Conservation (phyloP, 2,113 vertebrate genomes). For the Onychostruthus taczanowskii region DNA sequence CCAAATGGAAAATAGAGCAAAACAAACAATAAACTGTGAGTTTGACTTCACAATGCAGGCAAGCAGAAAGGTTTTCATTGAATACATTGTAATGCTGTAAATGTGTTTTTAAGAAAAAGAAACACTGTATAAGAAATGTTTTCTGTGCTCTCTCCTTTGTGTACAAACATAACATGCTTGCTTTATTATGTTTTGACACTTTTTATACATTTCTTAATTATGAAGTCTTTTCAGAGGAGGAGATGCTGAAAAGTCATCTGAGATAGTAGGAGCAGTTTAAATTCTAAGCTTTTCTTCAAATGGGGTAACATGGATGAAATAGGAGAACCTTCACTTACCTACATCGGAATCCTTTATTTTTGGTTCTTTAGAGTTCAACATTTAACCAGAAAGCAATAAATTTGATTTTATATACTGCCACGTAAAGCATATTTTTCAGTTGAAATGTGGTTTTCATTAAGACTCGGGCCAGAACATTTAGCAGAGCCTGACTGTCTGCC, state of each 20-base stretch:
- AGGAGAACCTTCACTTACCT: neutral
- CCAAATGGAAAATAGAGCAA: conserved; percentile 59
- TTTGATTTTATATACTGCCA: conserved; percentile 74
- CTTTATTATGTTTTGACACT: conserved; percentile 50
- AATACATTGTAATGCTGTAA: conserved; percentile 28
- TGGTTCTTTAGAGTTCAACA: neutral
- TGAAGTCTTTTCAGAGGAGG: conserved; percentile 1
- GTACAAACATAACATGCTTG: conserved; percentile 29
- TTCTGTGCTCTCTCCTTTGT: conserved; percentile 18
- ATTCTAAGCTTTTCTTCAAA: neutral
- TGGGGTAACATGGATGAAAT: neutral
- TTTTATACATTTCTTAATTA: conserved; percentile 58
- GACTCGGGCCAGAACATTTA: conserved; percentile 78
- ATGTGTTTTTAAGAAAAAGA: conserved; percentile 3
- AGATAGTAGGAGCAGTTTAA: neutral
- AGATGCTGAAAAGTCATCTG: neutral
- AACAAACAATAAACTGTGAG: conserved; percentile 69
- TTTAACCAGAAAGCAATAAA: conserved; percentile 57
- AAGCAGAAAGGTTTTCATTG: neutral
- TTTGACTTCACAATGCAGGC: conserved; percentile 38
- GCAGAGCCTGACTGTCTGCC: conserved; percentile 78
- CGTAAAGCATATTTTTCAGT: conserved; percentile 78
- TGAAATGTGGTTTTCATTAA: conserved; percentile 89
- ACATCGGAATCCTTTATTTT: neutral
- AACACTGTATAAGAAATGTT: neutral